Percentiles rank a stretch among this genome's conserved stretches.
Evolutionary conservation across 2,113 vertebrate genomes (phyloP).

Genomic region (Chinchilla lanigera): DNA sequence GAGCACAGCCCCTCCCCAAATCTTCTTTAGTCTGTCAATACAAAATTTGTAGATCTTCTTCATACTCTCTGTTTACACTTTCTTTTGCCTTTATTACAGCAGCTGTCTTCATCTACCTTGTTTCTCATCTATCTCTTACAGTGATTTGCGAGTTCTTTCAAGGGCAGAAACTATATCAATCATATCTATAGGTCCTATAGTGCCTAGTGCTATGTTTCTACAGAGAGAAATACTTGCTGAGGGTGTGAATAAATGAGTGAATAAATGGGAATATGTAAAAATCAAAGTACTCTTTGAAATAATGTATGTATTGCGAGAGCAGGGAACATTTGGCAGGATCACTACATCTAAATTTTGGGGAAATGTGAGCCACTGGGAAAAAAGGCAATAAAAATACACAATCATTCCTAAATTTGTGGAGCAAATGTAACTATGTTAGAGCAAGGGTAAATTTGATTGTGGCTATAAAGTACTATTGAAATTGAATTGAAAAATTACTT

Average conservation of each 20-base stretch:
- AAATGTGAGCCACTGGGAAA: constrained; percentile 11
- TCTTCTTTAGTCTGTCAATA: neutral
- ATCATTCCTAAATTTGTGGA: constrained; percentile 6
- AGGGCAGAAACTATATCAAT: neutral
- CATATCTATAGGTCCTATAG: neutral
- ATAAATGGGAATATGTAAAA: constrained; percentile 13
- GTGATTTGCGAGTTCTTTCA: neutral
- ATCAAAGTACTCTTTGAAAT: constrained; percentile 11
- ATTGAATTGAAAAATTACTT: constrained; percentile 74
- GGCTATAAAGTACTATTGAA: constrained; percentile 57
- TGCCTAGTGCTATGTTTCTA: neutral
- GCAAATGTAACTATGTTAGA: constrained; percentile 47
- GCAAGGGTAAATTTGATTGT: constrained; percentile 32
- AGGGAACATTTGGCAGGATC: neutral
- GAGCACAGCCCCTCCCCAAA: neutral
- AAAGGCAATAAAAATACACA: constrained; percentile 15
- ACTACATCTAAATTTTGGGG: neutral
- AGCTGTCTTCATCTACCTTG: neutral
- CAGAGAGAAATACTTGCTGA: constrained; percentile 35
- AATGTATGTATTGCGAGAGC: neutral
- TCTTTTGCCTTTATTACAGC: neutral
- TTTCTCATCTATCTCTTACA: neutral
- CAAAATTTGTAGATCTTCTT: neutral
- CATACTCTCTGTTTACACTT: neutral
- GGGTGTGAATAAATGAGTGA: neutral